Evolutionary conservation across 1,140 invertebrate species (phyloP).

Genomic region (Drosophila pallidifrons): DNA sequence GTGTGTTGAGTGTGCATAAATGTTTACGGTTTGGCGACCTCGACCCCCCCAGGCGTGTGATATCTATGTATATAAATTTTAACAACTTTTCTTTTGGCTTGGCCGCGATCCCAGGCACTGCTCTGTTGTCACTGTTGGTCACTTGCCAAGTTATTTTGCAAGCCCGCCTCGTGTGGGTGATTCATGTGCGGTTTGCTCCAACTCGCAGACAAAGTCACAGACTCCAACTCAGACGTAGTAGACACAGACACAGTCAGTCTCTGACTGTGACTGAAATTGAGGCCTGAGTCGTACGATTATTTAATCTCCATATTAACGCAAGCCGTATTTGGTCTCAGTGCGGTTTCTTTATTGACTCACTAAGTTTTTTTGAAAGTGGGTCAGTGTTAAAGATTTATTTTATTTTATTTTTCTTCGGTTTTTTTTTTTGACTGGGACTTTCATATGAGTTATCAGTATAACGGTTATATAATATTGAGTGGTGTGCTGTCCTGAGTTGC

Average conservation of each 20-base stretch:
- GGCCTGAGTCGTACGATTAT: conserved; percentile 61
- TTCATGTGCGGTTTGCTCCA: conserved; percentile 30
- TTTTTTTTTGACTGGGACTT: conserved; percentile 52
- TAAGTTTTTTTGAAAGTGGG: conserved; percentile 67
- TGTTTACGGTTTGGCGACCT: conserved; percentile 77
- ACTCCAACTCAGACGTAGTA: conserved; percentile 3
- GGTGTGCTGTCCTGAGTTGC: conserved; percentile 43
- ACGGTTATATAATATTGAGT: conserved; percentile 63
- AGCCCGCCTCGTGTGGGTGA: conserved; percentile 52
- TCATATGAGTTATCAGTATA: conserved; percentile 76
- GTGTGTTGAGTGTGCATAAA: conserved; percentile 53
- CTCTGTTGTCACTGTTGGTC: conserved; percentile 53
- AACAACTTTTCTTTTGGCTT: conserved; percentile 65
- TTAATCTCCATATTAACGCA: conserved; percentile 79
- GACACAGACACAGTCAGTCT: background rate
- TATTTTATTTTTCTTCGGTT: conserved; percentile 15
- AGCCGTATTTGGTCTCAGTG: conserved; percentile 58
- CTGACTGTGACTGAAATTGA: conserved; percentile 45
- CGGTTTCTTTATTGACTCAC: conserved; percentile 81
- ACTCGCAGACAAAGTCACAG: conserved; percentile 11
- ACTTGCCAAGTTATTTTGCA: conserved; percentile 57
- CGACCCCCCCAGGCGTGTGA: conserved; percentile 72
- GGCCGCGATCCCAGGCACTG: conserved; percentile 41
- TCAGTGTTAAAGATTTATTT: conserved; percentile 79
- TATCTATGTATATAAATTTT: conserved; percentile 68